Evolutionary conservation across 2,113 vertebrate genomes (phyloP).

Genomic region (Tapirus terrestris): DNA sequence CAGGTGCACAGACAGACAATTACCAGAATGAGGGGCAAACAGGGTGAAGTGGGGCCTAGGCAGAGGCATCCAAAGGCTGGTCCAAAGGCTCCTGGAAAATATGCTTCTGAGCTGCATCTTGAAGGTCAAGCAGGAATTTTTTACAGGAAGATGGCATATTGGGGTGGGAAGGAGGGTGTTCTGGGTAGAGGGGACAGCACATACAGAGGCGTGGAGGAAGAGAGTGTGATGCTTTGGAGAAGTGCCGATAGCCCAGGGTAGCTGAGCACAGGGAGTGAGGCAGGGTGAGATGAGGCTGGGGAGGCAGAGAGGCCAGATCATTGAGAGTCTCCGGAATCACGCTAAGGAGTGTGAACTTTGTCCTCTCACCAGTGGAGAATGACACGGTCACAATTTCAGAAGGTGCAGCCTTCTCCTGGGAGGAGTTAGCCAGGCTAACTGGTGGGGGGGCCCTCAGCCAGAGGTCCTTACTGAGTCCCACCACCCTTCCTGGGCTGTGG

Average conservation of each 20-base stretch:
- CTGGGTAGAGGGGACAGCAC: background rate
- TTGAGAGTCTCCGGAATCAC: background rate
- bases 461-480: background rate
- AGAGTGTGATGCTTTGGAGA: background rate
- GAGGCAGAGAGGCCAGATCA: background rate
- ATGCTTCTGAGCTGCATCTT: background rate
- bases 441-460: background rate
- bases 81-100: background rate
- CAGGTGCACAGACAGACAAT: conserved; percentile 20
- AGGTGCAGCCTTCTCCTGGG: too few relatives aligned
- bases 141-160: too few relatives aligned
- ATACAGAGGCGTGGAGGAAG: background rate
- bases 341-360: background rate
- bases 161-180: background rate
- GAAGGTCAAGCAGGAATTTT: background rate
- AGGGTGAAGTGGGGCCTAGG: background rate
- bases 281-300: background rate
- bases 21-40: background rate
- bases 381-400: background rate
- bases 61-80: background rate
- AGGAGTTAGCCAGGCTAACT: background rate
- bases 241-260: too few relatives aligned
- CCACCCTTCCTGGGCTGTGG: background rate
- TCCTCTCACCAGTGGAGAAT: background rate
- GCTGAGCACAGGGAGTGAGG: background rate